Conservation (phyloP, 1,140 invertebrate genomes). For the Hyphantria cunea region DNA sequence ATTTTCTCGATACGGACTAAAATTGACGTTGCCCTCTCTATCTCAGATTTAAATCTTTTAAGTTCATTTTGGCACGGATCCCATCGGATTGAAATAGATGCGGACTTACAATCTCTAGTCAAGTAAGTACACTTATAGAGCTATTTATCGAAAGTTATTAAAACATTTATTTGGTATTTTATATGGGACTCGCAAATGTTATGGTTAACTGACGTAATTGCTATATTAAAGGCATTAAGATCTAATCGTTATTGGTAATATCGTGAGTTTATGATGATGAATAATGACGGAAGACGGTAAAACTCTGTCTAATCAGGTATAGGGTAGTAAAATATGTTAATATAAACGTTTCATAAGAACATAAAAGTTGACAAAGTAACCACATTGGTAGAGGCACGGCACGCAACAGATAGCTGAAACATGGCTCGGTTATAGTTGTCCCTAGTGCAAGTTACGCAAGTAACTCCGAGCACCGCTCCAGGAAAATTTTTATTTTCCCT, state of each 20-base stretch:
- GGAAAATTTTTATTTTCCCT: no score
- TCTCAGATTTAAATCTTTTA: no score
- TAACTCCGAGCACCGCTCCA: no score
- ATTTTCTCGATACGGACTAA: no score
- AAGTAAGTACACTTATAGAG: neutral
- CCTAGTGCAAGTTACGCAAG: no score
- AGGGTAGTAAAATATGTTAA: slow-evolving; percentile 28
- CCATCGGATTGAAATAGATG: no score
- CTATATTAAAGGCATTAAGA: slow-evolving; percentile 22
- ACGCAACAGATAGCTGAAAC: slow-evolving; percentile 25
- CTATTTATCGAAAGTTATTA: slow-evolving; percentile 20
- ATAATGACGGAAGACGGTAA: slow-evolving; percentile 19
- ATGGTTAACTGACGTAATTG: slow-evolving; percentile 18
- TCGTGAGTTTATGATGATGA: slow-evolving; percentile 27
- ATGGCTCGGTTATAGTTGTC: no score
- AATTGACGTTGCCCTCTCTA: no score
- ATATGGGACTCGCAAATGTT: slow-evolving; percentile 18
- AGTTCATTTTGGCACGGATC: no score
- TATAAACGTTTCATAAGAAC: slow-evolving; percentile 29
- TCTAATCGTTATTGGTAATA: slow-evolving; percentile 26
- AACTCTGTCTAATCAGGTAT: slow-evolving; percentile 23
- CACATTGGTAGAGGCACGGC: slow-evolving; percentile 25
- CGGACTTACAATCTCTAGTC: neutral
- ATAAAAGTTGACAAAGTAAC: slow-evolving; percentile 42
- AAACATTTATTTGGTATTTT: slow-evolving; percentile 22